Percentiles rank a stretch among this genome's conserved stretches.
Conservation (phyloP, 2,888 invertebrate genomes). For the Melanchra persicariae region DNA sequence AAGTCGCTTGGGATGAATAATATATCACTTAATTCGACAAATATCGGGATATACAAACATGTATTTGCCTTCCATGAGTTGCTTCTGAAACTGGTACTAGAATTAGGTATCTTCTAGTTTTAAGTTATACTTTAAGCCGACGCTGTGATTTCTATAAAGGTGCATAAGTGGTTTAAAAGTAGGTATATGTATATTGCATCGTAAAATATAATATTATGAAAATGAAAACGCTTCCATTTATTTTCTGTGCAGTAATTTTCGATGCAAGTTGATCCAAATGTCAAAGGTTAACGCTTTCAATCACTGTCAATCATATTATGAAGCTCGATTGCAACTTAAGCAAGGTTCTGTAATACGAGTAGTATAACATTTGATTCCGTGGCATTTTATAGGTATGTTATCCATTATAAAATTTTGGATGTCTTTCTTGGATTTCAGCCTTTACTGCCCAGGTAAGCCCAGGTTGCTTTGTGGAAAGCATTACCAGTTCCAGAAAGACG, state of each 20-base stretch:
- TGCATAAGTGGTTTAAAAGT: no score
- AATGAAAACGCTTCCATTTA: slow-evolving; percentile 5
- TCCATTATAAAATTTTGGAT: no score
- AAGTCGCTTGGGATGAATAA: slow-evolving; percentile 2
- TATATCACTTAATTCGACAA: slow-evolving; percentile 21
- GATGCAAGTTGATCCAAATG: slow-evolving; percentile 10
- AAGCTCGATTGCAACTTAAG: background rate
- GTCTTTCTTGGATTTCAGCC: no score
- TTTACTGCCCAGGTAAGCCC: no score
- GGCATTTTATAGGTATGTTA: no score
- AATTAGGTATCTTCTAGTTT: background rate
- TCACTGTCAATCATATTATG: slow-evolving; percentile 25
- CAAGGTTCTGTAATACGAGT: background rate
- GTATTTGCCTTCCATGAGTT: background rate
- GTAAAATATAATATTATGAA: no score
- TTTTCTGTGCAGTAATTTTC: slow-evolving; percentile 5
- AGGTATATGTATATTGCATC: no score
- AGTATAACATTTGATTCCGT: no score
- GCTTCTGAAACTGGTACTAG: background rate
- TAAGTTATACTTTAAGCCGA: no score
- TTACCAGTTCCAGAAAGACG: no score
- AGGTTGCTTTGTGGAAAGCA: no score
- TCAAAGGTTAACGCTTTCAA: slow-evolving; percentile 20
- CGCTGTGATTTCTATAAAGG: no score
- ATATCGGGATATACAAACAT: background rate